These are phyloP conservation scores for Xiphias gladius DNA, from an alignment of 2,113 vertebrate species.

Conservation along the genomic window DNA sequence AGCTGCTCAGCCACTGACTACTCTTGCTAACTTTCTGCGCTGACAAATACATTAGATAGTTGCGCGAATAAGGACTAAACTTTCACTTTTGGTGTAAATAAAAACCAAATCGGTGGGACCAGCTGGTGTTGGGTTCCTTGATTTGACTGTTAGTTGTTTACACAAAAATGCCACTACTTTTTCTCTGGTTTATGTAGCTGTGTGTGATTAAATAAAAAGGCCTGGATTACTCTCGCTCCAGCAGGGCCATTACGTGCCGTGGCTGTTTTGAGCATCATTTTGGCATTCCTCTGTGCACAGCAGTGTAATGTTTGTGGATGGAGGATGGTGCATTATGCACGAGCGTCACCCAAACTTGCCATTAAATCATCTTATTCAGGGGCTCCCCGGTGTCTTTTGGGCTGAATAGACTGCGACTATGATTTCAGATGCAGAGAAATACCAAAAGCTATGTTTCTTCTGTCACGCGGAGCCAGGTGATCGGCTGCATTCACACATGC, in stretches of 20 bases:
- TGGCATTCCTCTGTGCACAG: slow-evolving; percentile 32
- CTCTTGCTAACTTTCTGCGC: too few relatives aligned
- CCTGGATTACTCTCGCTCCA: slow-evolving; percentile 42
- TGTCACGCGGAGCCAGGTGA: not conserved
- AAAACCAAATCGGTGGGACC: slow-evolving; percentile 1
- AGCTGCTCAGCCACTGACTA: too few relatives aligned
- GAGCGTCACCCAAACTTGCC: not conserved
- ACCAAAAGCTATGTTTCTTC: not conserved
- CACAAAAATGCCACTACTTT: not conserved
- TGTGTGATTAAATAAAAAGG: slow-evolving; percentile 29
- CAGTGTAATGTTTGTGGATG: slow-evolving; percentile 5
- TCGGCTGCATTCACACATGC: not conserved
- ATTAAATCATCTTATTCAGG: slow-evolving; percentile 15
- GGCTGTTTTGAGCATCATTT: slow-evolving; percentile 26
- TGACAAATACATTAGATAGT: not conserved
- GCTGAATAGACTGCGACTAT: not conserved
- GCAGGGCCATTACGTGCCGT: slow-evolving; percentile 26
- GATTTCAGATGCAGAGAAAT: slow-evolving; percentile 22
- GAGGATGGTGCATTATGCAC: slow-evolving; percentile 38
- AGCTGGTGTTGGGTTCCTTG: not conserved
- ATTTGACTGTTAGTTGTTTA: not conserved
- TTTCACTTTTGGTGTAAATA: not conserved
- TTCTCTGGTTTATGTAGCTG: slow-evolving; percentile 18
- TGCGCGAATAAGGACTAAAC: not conserved
- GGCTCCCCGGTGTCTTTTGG: not conserved